Evolutionary conservation across 2,888 invertebrate genomes (phyloP).

Genomic region (Leptarthrus brevirostris): DNA sequence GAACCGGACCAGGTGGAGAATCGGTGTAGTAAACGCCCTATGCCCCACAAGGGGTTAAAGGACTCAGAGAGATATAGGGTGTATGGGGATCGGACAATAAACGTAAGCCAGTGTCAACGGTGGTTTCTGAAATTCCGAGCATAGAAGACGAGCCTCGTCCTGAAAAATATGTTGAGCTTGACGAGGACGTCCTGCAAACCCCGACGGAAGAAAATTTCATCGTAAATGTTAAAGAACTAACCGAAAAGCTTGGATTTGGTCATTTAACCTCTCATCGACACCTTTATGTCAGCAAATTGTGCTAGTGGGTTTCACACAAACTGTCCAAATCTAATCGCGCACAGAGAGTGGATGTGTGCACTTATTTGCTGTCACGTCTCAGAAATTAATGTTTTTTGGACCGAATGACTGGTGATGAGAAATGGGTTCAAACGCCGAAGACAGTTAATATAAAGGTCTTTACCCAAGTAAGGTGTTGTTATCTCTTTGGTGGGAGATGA

Average conservation of each 20-base stretch:
- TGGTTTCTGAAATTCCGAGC: neutral
- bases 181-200: neutral
- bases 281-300: neutral
- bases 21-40: too few species aligned
- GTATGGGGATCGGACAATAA: neutral
- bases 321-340: neutral
- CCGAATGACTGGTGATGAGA: neutral
- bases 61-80: too few species aligned
- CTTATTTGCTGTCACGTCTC: neutral
- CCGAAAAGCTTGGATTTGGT: neutral
- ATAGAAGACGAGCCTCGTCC: neutral
- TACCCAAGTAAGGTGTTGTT: too few species aligned
- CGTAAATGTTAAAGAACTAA: neutral
- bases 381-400: neutral
- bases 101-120: neutral
- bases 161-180: neutral
- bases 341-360: neutral
- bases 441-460: too few species aligned
- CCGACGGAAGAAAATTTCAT: neutral
- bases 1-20: too few species aligned
- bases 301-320: neutral
- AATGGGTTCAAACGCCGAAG: neutral
- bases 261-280: neutral
- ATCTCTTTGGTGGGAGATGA: too few species aligned
- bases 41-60: too few species aligned